Evolutionary conservation across 2,797 vertebrate species (phyloP).

Genomic region (Podarcis lilfordi): DNA sequence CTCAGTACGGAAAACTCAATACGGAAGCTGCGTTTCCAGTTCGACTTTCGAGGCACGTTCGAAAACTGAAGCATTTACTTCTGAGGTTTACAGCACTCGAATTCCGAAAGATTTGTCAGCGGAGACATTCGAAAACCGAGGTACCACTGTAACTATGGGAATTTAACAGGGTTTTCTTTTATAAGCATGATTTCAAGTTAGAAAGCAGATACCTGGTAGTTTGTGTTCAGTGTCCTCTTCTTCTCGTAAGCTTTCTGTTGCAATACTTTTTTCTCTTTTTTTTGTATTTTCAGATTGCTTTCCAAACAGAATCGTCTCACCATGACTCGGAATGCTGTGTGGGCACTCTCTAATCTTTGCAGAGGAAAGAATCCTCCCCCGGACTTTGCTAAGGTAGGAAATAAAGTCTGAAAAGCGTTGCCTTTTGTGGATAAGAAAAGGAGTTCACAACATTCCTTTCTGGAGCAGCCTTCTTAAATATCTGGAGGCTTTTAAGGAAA

Average conservation of each 20-base stretch:
- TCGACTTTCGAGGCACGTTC: no score
- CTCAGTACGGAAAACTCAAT: no score
- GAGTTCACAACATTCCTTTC: not conserved
- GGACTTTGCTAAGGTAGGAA: constrained; percentile 93
- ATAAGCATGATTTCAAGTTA: not conserved
- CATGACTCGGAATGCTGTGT: constrained; percentile 87
- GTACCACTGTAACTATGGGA: no score
- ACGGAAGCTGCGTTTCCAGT: no score
- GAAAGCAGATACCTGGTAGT: not conserved
- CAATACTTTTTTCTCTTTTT: not conserved
- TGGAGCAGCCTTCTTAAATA: not conserved
- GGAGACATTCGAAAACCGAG: no score
- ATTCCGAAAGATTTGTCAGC: no score
- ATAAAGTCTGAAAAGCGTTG: not conserved
- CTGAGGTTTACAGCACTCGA: no score
- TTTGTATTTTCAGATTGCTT: constrained; percentile 77
- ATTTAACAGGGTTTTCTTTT: not conserved
- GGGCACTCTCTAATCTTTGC: constrained; percentile 97
- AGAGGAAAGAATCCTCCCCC: constrained; percentile 96
- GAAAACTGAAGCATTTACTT: no score
- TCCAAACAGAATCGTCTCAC: constrained; percentile 86
- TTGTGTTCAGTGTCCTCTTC: not conserved
- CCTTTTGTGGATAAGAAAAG: not conserved
- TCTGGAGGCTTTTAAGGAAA: not conserved
- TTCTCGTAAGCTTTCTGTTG: constrained; percentile 24